Evolutionary conservation across 2,797 vertebrate species (phyloP).

Genomic region (Coreius guichenoti): DNA sequence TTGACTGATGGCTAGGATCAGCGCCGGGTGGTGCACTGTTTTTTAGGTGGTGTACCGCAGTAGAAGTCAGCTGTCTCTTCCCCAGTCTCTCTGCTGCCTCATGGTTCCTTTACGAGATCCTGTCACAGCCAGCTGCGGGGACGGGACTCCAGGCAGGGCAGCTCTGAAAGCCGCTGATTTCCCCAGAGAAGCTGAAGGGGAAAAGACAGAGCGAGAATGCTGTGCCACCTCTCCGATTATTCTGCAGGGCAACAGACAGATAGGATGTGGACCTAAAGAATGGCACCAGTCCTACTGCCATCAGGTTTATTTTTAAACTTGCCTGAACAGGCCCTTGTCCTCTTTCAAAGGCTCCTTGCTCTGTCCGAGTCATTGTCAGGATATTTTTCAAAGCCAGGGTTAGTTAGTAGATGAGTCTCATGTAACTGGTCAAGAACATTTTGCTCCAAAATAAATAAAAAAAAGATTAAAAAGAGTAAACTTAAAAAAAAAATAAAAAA

Average conservation of each 20-base stretch:
- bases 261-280: constrained; percentile 37
- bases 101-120: constrained; percentile 32
- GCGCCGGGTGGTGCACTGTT: background rate
- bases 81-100: constrained; percentile 13
- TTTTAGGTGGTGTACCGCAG: constrained; percentile 14
- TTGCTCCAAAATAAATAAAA: background rate
- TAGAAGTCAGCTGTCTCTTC: constrained; percentile 54
- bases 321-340: constrained; percentile 43
- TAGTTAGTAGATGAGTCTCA: background rate
- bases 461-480: too few relatives aligned
- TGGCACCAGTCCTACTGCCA: constrained; percentile 59
- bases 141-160: constrained; percentile 62
- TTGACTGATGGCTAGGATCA: constrained; percentile 11
- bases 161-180: constrained; percentile 75
- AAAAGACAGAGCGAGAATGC: constrained; percentile 35
- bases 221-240: constrained; percentile 73
- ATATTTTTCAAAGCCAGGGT: constrained; percentile 62
- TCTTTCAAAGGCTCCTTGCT: constrained; percentile 60
- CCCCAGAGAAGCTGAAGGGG: constrained; percentile 66
- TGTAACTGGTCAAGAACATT: background rate
- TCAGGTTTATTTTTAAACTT: constrained; percentile 61
- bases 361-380: constrained; percentile 51
- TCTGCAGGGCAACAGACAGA: constrained; percentile 64
- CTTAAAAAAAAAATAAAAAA: too few relatives aligned
- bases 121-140: constrained; percentile 67